phyloP scores from a whole-genome alignment of 2,113 vertebrate species.

The Trichomycterus rosablanca region DNA sequence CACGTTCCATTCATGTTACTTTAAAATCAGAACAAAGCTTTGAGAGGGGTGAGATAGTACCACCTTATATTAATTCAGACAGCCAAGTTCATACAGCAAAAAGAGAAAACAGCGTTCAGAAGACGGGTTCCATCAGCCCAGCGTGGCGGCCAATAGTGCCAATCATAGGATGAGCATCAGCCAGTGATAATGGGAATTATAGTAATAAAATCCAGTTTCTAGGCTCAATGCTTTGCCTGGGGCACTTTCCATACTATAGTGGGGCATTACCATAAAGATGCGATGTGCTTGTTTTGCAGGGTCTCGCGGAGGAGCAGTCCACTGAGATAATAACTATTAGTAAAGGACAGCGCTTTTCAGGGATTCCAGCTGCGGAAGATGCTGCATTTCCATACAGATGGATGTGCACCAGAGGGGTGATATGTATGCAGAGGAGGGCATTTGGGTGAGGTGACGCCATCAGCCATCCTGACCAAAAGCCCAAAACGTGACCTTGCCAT shows the following conservation, averaged over 20 bases:
- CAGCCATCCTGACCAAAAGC: slow-evolving; percentile 74
- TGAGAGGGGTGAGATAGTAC: not conserved
- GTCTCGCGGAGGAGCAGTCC: slow-evolving; percentile 82
- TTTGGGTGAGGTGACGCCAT: slow-evolving; percentile 74
- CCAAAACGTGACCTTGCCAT: slow-evolving; percentile 64
- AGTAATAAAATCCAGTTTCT: slow-evolving; percentile 74
- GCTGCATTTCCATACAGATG: slow-evolving; percentile 98
- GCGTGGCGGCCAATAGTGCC: slow-evolving; percentile 52
- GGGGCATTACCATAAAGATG: slow-evolving; percentile 84
- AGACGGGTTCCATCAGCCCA: slow-evolving; percentile 34
- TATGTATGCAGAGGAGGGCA: slow-evolving; percentile 72
- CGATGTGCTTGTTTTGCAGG: slow-evolving; percentile 87
- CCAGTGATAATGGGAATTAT: slow-evolving; percentile 74
- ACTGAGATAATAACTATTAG: slow-evolving; percentile 99
- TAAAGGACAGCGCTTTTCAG: slow-evolving; percentile 93
- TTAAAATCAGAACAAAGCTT: slow-evolving; percentile 5
- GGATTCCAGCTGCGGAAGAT: slow-evolving; percentile 92
- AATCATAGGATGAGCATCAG: slow-evolving; percentile 68
- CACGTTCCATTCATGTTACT: not conserved
- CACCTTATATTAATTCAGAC: slow-evolving; percentile 5
- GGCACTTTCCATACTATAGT: slow-evolving; percentile 58
- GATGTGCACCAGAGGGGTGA: slow-evolving; percentile 97
- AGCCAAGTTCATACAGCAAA: not conserved
- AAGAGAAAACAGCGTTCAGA: slow-evolving; percentile 21
- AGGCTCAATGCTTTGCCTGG: slow-evolving; percentile 56